Base-by-base conservation (phyloP, 2,113 vertebrate genomes). In the Lasiurus borealis region DNA sequence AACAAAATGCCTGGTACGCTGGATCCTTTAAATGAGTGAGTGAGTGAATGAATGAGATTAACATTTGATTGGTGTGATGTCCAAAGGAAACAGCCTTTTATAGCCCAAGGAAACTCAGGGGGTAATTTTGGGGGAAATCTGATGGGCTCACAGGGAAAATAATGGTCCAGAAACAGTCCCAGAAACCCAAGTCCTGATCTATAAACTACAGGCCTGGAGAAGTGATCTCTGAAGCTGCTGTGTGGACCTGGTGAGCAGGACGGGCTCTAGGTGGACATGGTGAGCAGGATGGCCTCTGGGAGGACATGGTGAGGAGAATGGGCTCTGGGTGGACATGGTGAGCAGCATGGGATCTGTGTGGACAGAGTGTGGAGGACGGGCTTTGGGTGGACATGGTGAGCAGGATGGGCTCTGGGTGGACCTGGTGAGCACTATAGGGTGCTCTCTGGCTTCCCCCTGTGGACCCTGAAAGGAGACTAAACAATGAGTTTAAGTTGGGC, bases 391-490 rank as follows among this genome's bases (percentile, higher is more conserved):
- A 54, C 6, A 25, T 27, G 59, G 59, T 62, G 59, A 62, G 10
- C 59, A 62, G 19, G 57, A 25, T 2, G 19, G 57, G 52, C 52
- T 19, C 16, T 52, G 50, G 5, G 52, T 5, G 6, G 52, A n/a
- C 73, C 31, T 16, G 64, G 31, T 8, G 29, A n/a, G 14, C 29
- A 31, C 11, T 0, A 12, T 10, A 0, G 12, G 62, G 62, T 12
- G 13, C 62, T 13, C 27, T 46, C 40, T 95, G 91, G 78, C 85
- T 90, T 88, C 57, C 75, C 66, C 8, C 78, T 85, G 2, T 57
- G 64, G 69, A 83, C 69, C 64, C 80, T 1, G 0, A 27, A 34
- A 75, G 52, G 72, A 97, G 94, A 95, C 95, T 97, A 96, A 96
- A 95, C 82, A 95, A 50, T 11, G 48, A 52, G 19, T 75, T 91